Base-by-base conservation (phyloP, 2,888 invertebrate species). In the Parnassius smintheus region DNA sequence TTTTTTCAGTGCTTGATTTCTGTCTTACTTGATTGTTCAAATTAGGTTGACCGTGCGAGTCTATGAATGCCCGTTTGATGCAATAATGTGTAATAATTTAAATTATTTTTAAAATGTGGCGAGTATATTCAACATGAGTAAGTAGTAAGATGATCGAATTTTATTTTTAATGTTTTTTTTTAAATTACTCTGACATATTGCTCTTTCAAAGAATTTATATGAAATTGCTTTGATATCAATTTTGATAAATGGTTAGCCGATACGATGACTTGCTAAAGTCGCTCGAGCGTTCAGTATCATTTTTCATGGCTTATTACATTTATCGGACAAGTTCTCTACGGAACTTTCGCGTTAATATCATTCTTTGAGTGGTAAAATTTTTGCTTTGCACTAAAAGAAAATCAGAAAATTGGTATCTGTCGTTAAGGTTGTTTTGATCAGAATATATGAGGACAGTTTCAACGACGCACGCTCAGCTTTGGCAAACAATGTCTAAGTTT, bases 211-310 rank as follows among this genome's bases (percentile, higher is more conserved):
- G 59, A 63, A 62, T 66, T 65, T 64, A 66, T 59, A 65, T 65
- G 54, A 65, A 50, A 62, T 56, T 56, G 60, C 69, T 68, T 63
- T 69, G 68, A 69, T 70, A 68, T 69, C 71, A 66, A 68, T 67
- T 68, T 72, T 75, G 83, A 85, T 83, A 78, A 81, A 83, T 83
- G 80, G 72, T 64, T 64, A 65, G 73, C 72, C 80, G 77, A 76
- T 78, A 77, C 74, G 80, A 79, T 85, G 85, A 85, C 85, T 85
- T 79, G 85, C 84, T 75, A 77, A 75, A 73, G 71, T 67, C 65
- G 64, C 57, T 57, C 63, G 53, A 56, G 51, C 66, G 65, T 53
- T 48, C 65, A 66, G 63, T 72, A 69, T 75, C 77, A 76, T 83
- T 76, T 77, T 77, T 78, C 82, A 81, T 73, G 72, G 75, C 72